phyloP scores from a whole-genome alignment of 1,140 invertebrate species.

The Drosophila baimaii region DNA sequence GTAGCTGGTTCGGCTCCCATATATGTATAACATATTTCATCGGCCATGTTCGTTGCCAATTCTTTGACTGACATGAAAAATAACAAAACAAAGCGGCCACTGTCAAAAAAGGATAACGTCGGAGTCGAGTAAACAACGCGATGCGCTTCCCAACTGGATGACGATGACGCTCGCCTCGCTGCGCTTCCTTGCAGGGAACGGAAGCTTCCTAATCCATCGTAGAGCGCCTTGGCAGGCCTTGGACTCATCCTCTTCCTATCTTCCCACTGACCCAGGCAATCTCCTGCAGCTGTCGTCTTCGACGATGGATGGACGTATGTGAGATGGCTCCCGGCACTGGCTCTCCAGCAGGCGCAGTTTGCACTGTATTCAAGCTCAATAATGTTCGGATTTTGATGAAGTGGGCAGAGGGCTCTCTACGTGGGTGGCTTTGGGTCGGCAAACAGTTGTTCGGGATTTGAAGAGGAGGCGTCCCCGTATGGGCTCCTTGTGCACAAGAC shows the following conservation, averaged over 20 bases:
- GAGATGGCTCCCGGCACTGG: constrained; percentile 13
- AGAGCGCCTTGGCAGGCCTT: constrained; percentile 67
- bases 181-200: constrained; percentile 22
- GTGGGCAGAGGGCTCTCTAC: constrained; percentile 45
- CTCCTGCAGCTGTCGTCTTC: constrained; percentile 71
- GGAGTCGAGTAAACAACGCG: constrained; percentile 57
- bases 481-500: neutral
- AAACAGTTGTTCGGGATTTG: neutral
- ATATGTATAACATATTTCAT: constrained; percentile 71
- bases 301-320: constrained; percentile 65
- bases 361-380: constrained; percentile 41
- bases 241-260: constrained; percentile 42
- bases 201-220: constrained; percentile 76
- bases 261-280: constrained; percentile 49
- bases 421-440: neutral
- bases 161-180: constrained; percentile 50
- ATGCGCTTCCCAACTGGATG: constrained; percentile 57
- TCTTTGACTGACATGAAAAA: constrained; percentile 81
- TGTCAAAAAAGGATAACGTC: constrained; percentile 72
- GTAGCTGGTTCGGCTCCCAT: constrained; percentile 18
- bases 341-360: constrained; percentile 35
- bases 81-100: constrained; percentile 78
- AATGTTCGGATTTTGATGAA: constrained; percentile 63
- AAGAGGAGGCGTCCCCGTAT: neutral
- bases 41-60: constrained; percentile 78